Conservation (phyloP, 2,888 invertebrate species). For the Ormyrus rosae region DNA sequence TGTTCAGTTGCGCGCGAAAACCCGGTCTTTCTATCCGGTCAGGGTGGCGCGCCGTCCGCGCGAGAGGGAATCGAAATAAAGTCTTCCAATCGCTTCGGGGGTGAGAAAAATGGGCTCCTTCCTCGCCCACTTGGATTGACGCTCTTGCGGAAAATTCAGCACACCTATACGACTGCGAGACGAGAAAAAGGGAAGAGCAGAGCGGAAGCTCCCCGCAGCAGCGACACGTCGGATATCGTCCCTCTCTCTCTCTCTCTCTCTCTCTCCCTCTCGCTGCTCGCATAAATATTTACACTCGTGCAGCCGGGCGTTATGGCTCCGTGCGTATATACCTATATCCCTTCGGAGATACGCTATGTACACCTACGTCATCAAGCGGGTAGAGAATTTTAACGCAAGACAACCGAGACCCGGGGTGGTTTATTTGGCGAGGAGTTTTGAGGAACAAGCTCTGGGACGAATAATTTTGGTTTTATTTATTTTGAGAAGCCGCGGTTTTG, state of each 20-base stretch:
- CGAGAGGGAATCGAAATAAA: slow-evolving; percentile 36
- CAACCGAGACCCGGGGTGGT: no score
- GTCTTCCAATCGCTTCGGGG: slow-evolving; percentile 34
- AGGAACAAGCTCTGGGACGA: no score
- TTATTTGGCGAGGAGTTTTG: no score
- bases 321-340: neutral
- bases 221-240: slow-evolving; percentile 55
- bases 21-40: neutral
- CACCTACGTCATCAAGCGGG: no score
- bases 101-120: slow-evolving; percentile 24
- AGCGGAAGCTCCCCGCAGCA: neutral
- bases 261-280: slow-evolving; percentile 17
- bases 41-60: neutral
- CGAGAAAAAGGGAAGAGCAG: no score
- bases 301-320: slow-evolving; percentile 56
- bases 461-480: no score
- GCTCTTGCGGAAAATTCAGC: slow-evolving; percentile 40
- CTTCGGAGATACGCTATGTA: no score
- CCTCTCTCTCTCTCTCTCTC: slow-evolving; percentile 25
- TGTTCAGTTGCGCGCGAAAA: neutral
- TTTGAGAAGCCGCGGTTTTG: no score
- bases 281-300: slow-evolving; percentile 63
- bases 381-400: no score
- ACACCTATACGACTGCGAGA: no score
- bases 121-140: slow-evolving; percentile 9